Conservation (phyloP, 2,888 invertebrate species). For the Folsomia manolachei region DNA sequence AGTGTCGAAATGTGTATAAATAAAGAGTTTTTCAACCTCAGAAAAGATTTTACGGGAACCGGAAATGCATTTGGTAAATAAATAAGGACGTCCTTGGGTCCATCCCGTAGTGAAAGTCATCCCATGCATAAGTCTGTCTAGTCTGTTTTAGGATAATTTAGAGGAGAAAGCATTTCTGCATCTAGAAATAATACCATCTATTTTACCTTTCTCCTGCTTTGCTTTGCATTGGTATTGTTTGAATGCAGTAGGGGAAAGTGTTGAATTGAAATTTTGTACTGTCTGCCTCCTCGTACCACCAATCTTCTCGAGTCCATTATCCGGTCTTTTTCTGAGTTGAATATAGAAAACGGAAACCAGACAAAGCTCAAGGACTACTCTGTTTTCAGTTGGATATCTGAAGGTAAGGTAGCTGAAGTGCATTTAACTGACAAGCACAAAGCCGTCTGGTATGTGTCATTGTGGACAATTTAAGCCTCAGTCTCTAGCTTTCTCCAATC, state of each 20-base stretch:
- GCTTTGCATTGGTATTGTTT: too few relatives aligned
- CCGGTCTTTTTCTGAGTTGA: background rate
- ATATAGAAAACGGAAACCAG: background rate
- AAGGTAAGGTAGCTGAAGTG: too few relatives aligned
- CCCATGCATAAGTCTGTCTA: too few relatives aligned
- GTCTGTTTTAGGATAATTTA: background rate
- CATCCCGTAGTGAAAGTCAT: too few relatives aligned
- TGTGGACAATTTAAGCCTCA: slow-evolving; percentile 2
- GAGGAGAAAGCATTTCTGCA: background rate
- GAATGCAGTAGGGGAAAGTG: background rate
- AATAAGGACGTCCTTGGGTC: background rate
- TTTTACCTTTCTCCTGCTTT: background rate
- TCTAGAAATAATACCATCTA: too few relatives aligned
- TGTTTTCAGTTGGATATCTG: too few relatives aligned
- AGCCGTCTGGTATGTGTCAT: background rate
- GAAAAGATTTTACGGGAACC: too few relatives aligned
- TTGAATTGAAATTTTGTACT: background rate
- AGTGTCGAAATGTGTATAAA: too few relatives aligned
- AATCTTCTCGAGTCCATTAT: background rate
- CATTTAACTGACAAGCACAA: background rate
- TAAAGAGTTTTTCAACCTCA: too few relatives aligned
- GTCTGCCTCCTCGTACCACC: background rate
- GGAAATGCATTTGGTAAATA: background rate
- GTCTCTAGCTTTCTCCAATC: background rate
- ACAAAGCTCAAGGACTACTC: background rate